Conservation (phyloP, 1,140 invertebrate species). For the Lepidurus couesii region DNA sequence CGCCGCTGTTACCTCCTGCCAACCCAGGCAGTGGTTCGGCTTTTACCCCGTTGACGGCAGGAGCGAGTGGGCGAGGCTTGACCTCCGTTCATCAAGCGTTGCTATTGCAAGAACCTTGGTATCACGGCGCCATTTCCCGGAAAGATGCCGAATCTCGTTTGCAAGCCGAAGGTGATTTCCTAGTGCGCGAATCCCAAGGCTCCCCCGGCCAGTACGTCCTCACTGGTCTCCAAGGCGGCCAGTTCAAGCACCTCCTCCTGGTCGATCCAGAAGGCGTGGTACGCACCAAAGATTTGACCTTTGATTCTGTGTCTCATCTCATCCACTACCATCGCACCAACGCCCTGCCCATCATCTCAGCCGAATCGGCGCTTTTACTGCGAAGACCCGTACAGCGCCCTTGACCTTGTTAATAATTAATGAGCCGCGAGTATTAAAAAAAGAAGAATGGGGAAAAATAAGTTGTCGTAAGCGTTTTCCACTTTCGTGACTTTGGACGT, state of each 20-base stretch:
- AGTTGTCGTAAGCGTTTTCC: neutral
- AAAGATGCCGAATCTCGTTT: conserved; percentile 71
- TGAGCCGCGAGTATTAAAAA: neutral
- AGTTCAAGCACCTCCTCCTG: conserved; percentile 84
- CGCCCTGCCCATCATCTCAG: conserved; percentile 88
- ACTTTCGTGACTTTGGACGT: too few relatives aligned
- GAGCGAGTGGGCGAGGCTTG: neutral
- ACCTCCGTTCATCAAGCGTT: conserved; percentile 47
- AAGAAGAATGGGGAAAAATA: neutral
- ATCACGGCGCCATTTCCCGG: conserved; percentile 77
- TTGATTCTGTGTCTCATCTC: conserved; percentile 92
- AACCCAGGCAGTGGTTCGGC: conserved; percentile 30
- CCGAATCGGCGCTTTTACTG: conserved; percentile 80
- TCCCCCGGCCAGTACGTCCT: conserved; percentile 89
- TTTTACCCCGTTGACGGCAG: conserved; percentile 28
- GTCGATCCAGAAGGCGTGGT: conserved; percentile 96
- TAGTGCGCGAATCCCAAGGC: conserved; percentile 86
- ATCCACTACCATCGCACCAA: conserved; percentile 92
- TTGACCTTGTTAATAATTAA: conserved; percentile 27
- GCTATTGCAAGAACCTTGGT: conserved; percentile 75
- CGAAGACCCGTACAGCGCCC: conserved; percentile 59
- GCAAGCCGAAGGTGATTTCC: conserved; percentile 79
- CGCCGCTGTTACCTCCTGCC: conserved; percentile 34
- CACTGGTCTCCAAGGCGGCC: conserved; percentile 81
- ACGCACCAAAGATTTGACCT: conserved; percentile 90